A percentile compares a stretch with the other conserved stretches of the same genome.
These are phyloP conservation scores for Anastrepha obliqua DNA, from an alignment of 1,140 invertebrate species.

Conservation along the genomic window DNA sequence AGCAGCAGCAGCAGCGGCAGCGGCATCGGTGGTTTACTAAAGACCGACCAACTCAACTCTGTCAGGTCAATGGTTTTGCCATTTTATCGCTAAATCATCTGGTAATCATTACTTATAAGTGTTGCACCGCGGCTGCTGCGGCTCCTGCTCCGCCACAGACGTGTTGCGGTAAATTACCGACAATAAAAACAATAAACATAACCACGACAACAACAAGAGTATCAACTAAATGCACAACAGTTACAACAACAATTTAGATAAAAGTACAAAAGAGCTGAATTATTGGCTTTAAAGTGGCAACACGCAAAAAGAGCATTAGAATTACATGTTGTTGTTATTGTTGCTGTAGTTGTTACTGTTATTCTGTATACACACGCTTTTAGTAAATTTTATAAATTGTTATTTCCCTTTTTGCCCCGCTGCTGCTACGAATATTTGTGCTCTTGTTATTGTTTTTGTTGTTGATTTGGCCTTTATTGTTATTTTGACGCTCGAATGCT, in stretches of 20 bases:
- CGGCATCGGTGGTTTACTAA: conserved; percentile 13
- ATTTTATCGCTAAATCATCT: conserved; percentile 53
- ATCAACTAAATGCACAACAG: background rate
- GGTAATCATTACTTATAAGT: conserved; percentile 47
- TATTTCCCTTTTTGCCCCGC: background rate
- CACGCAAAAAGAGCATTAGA: conserved; percentile 34
- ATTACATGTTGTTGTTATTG: background rate
- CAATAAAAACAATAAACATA: conserved; percentile 30
- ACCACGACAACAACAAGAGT: conserved; percentile 15
- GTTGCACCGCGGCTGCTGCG: conserved; percentile 13
- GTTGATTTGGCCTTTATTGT: background rate
- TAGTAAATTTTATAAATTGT: conserved; percentile 40
- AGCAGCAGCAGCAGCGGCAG: background rate
- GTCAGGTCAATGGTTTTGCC: conserved; percentile 51
- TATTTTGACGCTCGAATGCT: background rate
- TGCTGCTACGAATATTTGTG: no score
- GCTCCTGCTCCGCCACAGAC: background rate
- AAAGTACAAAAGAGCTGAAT: conserved; percentile 28
- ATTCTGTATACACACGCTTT: conserved; percentile 11
- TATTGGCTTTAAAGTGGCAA: conserved; percentile 44
- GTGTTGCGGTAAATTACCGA: conserved; percentile 45
- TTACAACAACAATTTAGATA: background rate
- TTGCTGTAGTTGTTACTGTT: background rate
- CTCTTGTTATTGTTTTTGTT: background rate
- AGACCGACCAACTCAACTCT: conserved; percentile 37